A percentile compares a stretch with the other conserved stretches of the same genome.
Conservation (phyloP, 2,888 invertebrate genomes). For the Trachelus stipa region DNA sequence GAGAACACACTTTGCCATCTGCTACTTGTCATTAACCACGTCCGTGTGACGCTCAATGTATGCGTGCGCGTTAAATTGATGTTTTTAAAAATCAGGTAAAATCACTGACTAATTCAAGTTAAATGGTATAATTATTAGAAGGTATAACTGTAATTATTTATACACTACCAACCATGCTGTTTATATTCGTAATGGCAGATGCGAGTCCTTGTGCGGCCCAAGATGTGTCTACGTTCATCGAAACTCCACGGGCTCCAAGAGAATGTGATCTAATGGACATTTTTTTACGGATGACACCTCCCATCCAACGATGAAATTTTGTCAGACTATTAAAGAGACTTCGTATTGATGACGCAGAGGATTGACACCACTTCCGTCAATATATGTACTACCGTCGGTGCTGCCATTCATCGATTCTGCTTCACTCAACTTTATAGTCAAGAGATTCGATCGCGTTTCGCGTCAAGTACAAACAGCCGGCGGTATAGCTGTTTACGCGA, state of each 20-base stretch:
- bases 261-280: slow-evolving; percentile 44
- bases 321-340: background rate
- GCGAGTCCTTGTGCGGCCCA: slow-evolving; percentile 71
- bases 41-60: background rate
- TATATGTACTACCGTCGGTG: background rate
- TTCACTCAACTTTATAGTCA: too few species aligned
- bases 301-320: background rate
- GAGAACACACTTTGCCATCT: background rate
- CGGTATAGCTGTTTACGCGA: background rate
- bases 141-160: background rate
- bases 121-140: background rate
- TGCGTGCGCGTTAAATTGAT: background rate
- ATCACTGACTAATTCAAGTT: background rate
- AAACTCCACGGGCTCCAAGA: slow-evolving; percentile 62
- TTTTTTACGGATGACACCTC: slow-evolving; percentile 2
- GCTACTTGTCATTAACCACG: background rate
- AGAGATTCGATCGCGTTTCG: too few species aligned
- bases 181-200: slow-evolving; percentile 43
- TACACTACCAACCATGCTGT: slow-evolving; percentile 47
- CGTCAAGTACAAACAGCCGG: too few species aligned
- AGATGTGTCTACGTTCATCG: slow-evolving; percentile 70
- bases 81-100: background rate
- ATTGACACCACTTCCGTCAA: background rate
- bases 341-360: background rate
- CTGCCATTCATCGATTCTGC: too few species aligned